Evolutionary conservation across 2,888 invertebrate genomes (phyloP).

Genomic region (Dicyrtomina minuta): DNA sequence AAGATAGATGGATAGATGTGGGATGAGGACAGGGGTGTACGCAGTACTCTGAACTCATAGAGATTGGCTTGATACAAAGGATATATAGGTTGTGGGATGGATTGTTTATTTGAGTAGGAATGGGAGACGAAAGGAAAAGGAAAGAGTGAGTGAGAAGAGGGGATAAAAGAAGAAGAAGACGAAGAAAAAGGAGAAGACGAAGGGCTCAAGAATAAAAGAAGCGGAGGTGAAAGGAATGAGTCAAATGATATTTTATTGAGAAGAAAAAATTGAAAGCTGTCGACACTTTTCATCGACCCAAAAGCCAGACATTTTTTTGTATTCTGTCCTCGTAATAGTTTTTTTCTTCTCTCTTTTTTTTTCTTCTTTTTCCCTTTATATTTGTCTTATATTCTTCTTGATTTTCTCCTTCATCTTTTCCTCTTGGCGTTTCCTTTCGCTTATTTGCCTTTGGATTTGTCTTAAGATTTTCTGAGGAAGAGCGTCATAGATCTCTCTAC

Average conservation of each 20-base stretch:
- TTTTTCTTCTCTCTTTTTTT: background rate
- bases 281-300: conserved; percentile 35
- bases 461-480: no score
- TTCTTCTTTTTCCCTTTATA: no score
- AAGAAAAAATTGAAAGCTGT: conserved; percentile 37
- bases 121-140: background rate
- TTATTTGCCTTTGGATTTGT: no score
- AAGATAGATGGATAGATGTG: background rate
- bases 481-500: no score
- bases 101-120: background rate
- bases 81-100: background rate
- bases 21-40: background rate
- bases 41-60: background rate
- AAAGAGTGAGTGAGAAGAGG: background rate
- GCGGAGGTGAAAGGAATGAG: conserved; percentile 25
- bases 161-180: background rate
- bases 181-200: background rate
- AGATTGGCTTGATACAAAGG: no score
- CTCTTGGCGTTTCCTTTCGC: background rate
- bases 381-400: conserved; percentile 2
- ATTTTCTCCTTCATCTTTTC: background rate
- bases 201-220: no score
- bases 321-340: conserved; percentile 7
- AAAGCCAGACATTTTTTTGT: conserved; percentile 35
- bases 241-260: conserved; percentile 36